Evolutionary conservation across 2,888 invertebrate species (phyloP).

Genomic region (Epinotia ramella): DNA sequence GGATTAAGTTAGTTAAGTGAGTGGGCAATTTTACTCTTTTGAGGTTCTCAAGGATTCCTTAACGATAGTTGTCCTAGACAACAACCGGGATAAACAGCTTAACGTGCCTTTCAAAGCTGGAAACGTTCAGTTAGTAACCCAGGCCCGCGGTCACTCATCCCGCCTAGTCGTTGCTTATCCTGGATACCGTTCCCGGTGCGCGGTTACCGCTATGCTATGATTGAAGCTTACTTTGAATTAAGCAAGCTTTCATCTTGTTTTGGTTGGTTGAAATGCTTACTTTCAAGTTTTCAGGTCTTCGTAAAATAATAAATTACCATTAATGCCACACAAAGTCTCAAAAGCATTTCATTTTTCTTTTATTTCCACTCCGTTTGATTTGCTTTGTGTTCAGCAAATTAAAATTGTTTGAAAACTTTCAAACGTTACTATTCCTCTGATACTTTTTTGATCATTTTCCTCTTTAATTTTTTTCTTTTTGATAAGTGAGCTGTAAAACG

Average conservation of each 20-base stretch:
- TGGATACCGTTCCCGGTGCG: too few relatives aligned
- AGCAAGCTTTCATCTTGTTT: neutral
- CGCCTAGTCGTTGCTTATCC: too few relatives aligned
- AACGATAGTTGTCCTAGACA: too few relatives aligned
- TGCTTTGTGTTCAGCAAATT: slow-evolving; percentile 7
- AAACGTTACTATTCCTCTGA: slow-evolving; percentile 5
- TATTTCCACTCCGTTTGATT: slow-evolving; percentile 17
- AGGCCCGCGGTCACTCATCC: too few relatives aligned
- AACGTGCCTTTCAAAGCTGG: too few relatives aligned
- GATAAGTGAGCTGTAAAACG: neutral
- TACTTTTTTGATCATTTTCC: slow-evolving; percentile 17
- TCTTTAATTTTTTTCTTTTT: too few relatives aligned
- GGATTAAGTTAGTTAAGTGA: too few relatives aligned
- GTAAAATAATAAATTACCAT: slow-evolving; percentile 1
- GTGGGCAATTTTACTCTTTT: too few relatives aligned
- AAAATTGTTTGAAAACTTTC: slow-evolving; percentile 11
- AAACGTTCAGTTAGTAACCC: too few relatives aligned
- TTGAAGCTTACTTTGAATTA: neutral
- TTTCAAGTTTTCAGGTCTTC: neutral
- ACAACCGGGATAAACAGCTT: too few relatives aligned
- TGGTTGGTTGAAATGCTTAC: neutral
- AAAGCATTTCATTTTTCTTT: slow-evolving; percentile 22
- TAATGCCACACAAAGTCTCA: slow-evolving; percentile 1
- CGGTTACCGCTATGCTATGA: too few relatives aligned
- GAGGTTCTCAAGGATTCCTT: too few relatives aligned